Evolutionary conservation across 2,888 invertebrate genomes (phyloP).

Genomic region (Kryphioiulus occultus): DNA sequence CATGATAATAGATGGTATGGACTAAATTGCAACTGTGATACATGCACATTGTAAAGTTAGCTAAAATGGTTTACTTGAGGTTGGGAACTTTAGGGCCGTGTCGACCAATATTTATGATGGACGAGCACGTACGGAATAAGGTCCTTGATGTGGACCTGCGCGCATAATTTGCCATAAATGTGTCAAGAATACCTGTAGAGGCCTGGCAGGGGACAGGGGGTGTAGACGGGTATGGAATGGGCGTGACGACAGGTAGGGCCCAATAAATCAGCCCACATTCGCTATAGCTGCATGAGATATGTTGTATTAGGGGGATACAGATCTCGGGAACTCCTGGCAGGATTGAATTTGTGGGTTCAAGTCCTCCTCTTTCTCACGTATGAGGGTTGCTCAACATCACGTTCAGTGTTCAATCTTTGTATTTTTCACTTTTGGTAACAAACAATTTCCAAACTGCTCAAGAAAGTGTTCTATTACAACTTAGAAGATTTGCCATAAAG

Average conservation of each 20-base stretch:
- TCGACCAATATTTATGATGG: background rate
- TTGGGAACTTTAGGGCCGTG: background rate
- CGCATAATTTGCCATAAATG: constrained; percentile 18
- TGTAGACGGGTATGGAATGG: constrained; percentile 29
- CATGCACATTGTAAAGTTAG: too few relatives aligned
- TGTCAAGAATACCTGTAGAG: constrained; percentile 23
- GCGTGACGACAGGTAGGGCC: constrained; percentile 21
- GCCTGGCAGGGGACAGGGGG: background rate
- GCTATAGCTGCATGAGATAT: background rate
- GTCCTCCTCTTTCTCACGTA: constrained; percentile 31
- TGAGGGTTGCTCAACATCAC: background rate
- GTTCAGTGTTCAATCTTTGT: background rate
- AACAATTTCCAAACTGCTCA: background rate
- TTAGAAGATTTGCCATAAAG: background rate
- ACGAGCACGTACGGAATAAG: background rate
- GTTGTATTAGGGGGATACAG: background rate
- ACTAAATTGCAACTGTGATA: background rate
- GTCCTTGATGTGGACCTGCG: background rate
- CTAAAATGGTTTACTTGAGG: background rate
- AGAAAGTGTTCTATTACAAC: background rate
- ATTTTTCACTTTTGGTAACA: background rate
- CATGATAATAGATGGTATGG: too few relatives aligned
- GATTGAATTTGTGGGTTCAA: constrained; percentile 17
- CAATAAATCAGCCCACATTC: background rate
- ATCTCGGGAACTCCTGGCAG: background rate